These are phyloP conservation scores for Cyphomyrus plagiostoma DNA, from an alignment of 2,113 vertebrate genomes.

Conservation along the genomic window DNA sequence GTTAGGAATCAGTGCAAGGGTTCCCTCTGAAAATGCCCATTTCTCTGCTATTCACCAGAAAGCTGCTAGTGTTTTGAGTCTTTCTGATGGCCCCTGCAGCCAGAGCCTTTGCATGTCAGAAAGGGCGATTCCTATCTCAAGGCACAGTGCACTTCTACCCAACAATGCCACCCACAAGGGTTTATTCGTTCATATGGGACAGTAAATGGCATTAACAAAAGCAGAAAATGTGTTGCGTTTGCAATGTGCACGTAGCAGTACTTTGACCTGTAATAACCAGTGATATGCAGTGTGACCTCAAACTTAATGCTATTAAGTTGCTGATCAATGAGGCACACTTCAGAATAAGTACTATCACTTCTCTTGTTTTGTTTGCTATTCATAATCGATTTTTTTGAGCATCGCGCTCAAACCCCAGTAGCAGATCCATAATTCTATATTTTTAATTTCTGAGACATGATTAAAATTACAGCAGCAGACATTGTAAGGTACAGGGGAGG, in stretches of 20 bases:
- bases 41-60: not conserved
- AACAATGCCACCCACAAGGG: not conserved
- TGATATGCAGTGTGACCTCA: slow-evolving; percentile 2
- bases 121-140: not conserved
- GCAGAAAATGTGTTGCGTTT: not conserved
- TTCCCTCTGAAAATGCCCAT: not conserved
- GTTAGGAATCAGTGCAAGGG: not conserved
- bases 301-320: not conserved
- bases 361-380: slow-evolving; percentile 3
- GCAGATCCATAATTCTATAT: slow-evolving; percentile 17
- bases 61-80: not conserved
- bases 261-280: not conserved
- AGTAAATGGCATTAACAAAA: not conserved
- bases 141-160: not conserved
- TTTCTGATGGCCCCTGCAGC: not conserved
- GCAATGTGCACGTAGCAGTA: not conserved
- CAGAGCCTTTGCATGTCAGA: not conserved
- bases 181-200: not conserved
- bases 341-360: not conserved
- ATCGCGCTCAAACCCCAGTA: not conserved
- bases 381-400: not conserved
- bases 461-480: slow-evolving; percentile 3
- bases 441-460: slow-evolving; percentile 11
- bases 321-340: slow-evolving; percentile 2
- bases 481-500: not conserved